Percentiles rank a stretch among this genome's conserved stretches.
phyloP scores from a whole-genome alignment of 2,113 vertebrate species.

The Forbesichthys agassizii region DNA sequence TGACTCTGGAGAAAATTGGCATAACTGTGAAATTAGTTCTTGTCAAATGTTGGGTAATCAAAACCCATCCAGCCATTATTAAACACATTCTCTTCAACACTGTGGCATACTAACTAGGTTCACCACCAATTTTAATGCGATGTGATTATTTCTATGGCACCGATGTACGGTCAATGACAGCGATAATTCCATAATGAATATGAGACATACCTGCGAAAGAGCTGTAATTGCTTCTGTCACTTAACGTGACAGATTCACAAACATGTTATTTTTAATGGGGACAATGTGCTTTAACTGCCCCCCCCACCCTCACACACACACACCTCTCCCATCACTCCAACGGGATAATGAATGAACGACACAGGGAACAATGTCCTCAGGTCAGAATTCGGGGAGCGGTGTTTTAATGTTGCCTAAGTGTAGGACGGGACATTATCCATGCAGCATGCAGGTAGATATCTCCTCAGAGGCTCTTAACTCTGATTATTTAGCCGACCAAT shows the following conservation, averaged over 20 bases:
- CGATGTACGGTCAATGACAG: slow-evolving; percentile 52
- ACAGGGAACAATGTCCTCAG: slow-evolving; percentile 41
- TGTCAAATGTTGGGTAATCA: slow-evolving; percentile 72
- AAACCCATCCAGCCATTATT: slow-evolving; percentile 65
- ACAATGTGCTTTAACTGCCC: slow-evolving; percentile 50
- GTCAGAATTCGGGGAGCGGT: slow-evolving; percentile 36
- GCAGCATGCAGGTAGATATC: slow-evolving; percentile 33
- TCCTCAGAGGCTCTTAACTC: slow-evolving; percentile 81
- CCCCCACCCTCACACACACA: too few species aligned
- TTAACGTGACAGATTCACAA: slow-evolving; percentile 28
- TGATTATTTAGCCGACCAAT: slow-evolving; percentile 83
- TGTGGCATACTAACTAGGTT: slow-evolving; percentile 59
- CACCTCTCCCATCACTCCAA: slow-evolving; percentile 14
- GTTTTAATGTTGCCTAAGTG: slow-evolving; percentile 46
- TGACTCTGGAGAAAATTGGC: slow-evolving; percentile 63
- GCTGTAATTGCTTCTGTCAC: slow-evolving; percentile 52
- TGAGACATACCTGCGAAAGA: slow-evolving; percentile 50
- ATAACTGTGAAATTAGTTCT: slow-evolving; percentile 72
- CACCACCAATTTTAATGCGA: slow-evolving; percentile 47
- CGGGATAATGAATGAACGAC: slow-evolving; percentile 46
- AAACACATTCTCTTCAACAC: slow-evolving; percentile 64
- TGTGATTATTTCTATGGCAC: slow-evolving; percentile 58
- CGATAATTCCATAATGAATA: slow-evolving; percentile 62
- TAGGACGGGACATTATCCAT: slow-evolving; percentile 43
- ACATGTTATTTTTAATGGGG: slow-evolving; percentile 53